phyloP scores from a whole-genome alignment of 2,797 vertebrate species.

The Sardinella longiceps region DNA sequence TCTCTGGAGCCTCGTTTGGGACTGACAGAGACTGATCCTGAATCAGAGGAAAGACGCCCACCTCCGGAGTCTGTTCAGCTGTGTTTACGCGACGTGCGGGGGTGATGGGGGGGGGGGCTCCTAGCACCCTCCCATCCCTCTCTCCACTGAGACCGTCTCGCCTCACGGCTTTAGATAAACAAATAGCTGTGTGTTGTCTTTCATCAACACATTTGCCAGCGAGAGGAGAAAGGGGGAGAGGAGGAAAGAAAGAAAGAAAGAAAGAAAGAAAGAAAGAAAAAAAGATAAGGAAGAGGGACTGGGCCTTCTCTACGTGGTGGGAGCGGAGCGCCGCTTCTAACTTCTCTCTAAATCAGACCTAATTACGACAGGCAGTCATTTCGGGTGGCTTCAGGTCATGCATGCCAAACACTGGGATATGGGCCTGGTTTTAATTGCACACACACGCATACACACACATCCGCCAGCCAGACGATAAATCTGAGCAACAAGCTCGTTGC shows the following conservation, averaged over 20 bases:
- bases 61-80: not conserved
- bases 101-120: not conserved
- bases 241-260: not conserved
- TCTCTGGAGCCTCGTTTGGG: not conserved
- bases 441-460: not conserved
- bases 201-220: conserved; percentile 10
- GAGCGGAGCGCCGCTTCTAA: conserved; percentile 2
- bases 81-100: not conserved
- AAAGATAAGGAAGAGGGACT: not conserved
- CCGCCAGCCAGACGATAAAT: not conserved
- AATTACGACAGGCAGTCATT: conserved; percentile 29
- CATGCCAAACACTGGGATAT: conserved; percentile 23
- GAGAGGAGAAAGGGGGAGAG: not conserved
- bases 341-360: conserved; percentile 30
- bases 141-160: not conserved
- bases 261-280: not conserved
- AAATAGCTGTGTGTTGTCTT: conserved; percentile 29
- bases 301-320: not conserved
- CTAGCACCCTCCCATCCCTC: not conserved
- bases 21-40: conserved; percentile 2
- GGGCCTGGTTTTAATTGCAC: not conserved
- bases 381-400: conserved; percentile 2
- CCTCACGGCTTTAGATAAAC: conserved; percentile 21
- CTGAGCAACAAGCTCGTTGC: not conserved
- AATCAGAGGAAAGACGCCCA: not conserved